Evolutionary conservation across 2,888 invertebrate species (phyloP).

Genomic region (Laspeyria flexula): DNA sequence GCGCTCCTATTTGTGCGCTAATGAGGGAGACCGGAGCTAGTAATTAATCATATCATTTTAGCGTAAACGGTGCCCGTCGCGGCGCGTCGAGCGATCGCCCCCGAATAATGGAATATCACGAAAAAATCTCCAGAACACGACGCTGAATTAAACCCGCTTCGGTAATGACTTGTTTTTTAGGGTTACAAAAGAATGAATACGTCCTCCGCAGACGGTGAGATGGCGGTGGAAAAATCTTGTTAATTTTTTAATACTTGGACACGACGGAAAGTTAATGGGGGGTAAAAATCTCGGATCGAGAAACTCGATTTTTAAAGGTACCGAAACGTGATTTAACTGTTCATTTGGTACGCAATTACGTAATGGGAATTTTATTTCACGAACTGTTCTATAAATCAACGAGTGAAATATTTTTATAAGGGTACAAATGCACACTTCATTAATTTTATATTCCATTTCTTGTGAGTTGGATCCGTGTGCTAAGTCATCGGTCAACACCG

Average conservation of each 20-base stretch:
- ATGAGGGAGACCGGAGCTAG: conserved; percentile 78
- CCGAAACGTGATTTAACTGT: conserved; percentile 54
- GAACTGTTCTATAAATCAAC: conserved; percentile 36
- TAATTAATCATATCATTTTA: conserved; percentile 86
- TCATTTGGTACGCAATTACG: conserved; percentile 42
- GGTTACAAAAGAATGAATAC: conserved; percentile 83
- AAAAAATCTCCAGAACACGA: conserved; percentile 76
- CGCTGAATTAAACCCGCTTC: conserved; percentile 80
- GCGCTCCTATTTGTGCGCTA: conserved; percentile 80
- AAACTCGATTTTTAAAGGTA: conserved; percentile 52
- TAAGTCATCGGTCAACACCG: conserved; percentile 63
- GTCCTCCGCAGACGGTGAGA: conserved; percentile 78
- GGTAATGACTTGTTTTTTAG: conserved; percentile 86
- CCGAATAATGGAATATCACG: conserved; percentile 78
- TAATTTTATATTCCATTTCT: conserved; percentile 50
- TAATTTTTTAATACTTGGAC: conserved; percentile 75
- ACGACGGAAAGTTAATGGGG: conserved; percentile 69
- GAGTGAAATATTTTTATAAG: conserved; percentile 29
- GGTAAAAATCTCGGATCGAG: conserved; percentile 53
- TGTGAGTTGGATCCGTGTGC: conserved; percentile 27
- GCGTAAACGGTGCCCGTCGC: conserved; percentile 75
- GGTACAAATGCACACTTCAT: conserved; percentile 40
- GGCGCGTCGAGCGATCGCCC: conserved; percentile 72
- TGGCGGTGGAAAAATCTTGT: conserved; percentile 66
- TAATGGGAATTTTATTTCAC: conserved; percentile 33